Evolutionary conservation across 2,888 invertebrate species (phyloP).

Genomic region (Gisinianus flammeolus): DNA sequence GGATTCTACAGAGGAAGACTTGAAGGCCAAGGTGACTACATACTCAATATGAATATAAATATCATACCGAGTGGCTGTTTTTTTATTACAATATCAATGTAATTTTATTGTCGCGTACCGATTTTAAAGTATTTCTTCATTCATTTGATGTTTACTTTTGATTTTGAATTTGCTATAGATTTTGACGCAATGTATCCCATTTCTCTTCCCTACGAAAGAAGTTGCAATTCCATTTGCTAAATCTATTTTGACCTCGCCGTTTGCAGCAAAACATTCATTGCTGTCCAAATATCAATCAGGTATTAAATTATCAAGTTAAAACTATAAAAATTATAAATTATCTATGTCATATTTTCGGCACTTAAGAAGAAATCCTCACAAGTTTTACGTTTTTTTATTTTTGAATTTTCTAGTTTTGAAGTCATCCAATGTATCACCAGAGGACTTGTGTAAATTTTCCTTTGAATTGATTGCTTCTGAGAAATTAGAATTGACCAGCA

Average conservation of each 20-base stretch:
- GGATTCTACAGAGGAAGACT: constrained; percentile 4
- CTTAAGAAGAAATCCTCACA: too few species aligned
- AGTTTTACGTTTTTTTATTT: too few species aligned
- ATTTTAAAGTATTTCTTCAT: background rate
- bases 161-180: constrained; percentile 60
- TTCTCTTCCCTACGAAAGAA: constrained; percentile 67
- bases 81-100: too few species aligned
- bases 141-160: background rate
- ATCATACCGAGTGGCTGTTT: too few species aligned
- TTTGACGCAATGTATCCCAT: constrained; percentile 69
- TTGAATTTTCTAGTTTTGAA: constrained; percentile 18
- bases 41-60: background rate
- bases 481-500: background rate
- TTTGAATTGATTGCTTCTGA: constrained; percentile 40
- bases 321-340: too few species aligned
- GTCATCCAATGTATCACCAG: constrained; percentile 26
- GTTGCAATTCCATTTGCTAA: constrained; percentile 63
- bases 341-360: too few species aligned
- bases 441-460: constrained; percentile 47
- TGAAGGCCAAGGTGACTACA: background rate
- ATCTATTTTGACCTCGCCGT: constrained; percentile 63
- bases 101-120: too few species aligned
- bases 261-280: constrained; percentile 62
- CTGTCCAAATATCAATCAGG: constrained; percentile 55
- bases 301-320: background rate